These are phyloP conservation scores for Athene cunicularia DNA, from an alignment of 2,113 vertebrate genomes.

Conservation along the genomic window DNA sequence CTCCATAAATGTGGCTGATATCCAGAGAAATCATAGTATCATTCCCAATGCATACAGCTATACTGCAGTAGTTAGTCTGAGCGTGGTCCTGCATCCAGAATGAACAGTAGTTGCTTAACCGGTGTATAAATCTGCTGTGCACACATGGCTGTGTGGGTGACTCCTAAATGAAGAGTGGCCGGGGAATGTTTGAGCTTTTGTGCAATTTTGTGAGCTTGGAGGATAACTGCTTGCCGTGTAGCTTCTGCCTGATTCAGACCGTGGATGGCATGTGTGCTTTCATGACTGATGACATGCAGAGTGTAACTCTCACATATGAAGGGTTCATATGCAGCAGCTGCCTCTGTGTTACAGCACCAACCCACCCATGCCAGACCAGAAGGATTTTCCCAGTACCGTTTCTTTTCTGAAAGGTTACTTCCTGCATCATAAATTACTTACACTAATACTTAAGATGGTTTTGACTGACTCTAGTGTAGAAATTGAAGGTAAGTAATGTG, in stretches of 20 bases:
- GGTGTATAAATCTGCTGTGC: not conserved
- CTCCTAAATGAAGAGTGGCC: not conserved
- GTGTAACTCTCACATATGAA: not conserved
- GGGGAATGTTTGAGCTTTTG: not conserved
- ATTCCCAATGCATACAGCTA: constrained; percentile 7
- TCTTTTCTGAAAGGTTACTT: not conserved
- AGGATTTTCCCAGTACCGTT: not conserved
- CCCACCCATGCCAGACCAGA: not conserved
- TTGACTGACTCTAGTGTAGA: not conserved
- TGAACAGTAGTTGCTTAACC: not conserved
- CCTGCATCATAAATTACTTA: not conserved
- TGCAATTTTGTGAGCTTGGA: not conserved
- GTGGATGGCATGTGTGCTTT: not conserved
- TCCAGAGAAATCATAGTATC: constrained; percentile 8
- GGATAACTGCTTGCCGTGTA: not conserved
- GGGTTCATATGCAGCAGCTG: not conserved
- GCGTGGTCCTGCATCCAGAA: not conserved
- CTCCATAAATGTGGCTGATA: constrained; percentile 30
- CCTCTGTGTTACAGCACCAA: not conserved
- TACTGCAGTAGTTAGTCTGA: not conserved
- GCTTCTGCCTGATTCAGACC: not conserved
- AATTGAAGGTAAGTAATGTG: constrained; percentile 20
- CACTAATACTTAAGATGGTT: not conserved
- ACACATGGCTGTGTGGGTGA: not conserved
- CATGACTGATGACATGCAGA: not conserved